A percentile compares a stretch with the other conserved stretches of the same genome.
Evolutionary conservation across 1,140 invertebrate species (phyloP).

Genomic region (Micrasema longulum): DNA sequence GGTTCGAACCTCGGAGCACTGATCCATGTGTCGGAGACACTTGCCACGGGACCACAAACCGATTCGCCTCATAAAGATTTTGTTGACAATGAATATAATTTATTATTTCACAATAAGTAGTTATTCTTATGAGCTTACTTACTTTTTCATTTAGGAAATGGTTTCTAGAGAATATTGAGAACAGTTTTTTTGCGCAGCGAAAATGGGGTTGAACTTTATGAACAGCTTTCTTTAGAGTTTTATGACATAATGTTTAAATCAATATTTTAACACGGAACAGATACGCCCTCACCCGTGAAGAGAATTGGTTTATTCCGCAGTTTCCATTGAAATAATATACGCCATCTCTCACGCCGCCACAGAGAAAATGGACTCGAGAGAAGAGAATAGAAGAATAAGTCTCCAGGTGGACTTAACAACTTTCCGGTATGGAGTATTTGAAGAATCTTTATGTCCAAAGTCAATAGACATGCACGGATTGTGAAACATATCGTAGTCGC

Average conservation of each 20-base stretch:
- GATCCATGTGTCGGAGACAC: no score
- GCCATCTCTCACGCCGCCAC: conserved; percentile 16
- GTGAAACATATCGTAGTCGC: conserved; percentile 41
- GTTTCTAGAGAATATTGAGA: no score
- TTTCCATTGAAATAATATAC: conserved; percentile 41
- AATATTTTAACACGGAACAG: conserved; percentile 37
- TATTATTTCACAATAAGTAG: no score
- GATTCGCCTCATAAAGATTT: no score
- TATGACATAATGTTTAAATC: conserved; percentile 22
- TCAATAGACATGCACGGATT: conserved; percentile 50
- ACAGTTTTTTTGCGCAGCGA: no score
- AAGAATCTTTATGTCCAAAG: conserved; percentile 44
- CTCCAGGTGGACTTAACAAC: conserved; percentile 35
- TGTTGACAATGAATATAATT: no score
- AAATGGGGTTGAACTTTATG: no score
- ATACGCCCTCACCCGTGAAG: conserved; percentile 12
- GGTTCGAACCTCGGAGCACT: no score
- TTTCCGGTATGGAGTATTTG: conserved; percentile 36
- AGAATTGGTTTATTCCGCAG: not conserved
- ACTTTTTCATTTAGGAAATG: no score
- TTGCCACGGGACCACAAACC: no score
- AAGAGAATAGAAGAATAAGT: conserved; percentile 7
- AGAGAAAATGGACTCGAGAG: conserved; percentile 15
- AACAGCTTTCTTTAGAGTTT: not conserved
- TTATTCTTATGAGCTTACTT: no score